Percentiles rank a stretch among this genome's conserved stretches.
Evolutionary conservation across 2,797 vertebrate species (phyloP).

Genomic region (Pangasius krempfi): DNA sequence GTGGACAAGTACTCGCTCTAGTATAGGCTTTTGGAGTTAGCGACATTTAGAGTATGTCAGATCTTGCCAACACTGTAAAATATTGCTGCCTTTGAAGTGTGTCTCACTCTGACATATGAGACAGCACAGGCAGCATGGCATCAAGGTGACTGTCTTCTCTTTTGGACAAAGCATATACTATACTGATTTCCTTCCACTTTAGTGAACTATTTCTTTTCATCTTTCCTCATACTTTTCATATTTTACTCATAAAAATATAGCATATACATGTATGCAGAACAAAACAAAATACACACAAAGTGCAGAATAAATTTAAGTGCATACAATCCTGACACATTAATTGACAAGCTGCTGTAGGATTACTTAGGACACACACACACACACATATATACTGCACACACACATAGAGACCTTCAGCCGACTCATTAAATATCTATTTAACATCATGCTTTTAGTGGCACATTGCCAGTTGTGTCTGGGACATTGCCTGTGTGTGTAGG

Average conservation of each 20-base stretch:
- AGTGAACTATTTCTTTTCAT: neutral
- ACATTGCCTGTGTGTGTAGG: slow-evolving; percentile 20
- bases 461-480: slow-evolving; percentile 9
- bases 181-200: neutral
- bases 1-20: neutral
- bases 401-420: slow-evolving; percentile 10
- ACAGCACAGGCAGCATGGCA: neutral
- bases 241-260: neutral
- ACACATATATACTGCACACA: neutral
- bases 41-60: neutral
- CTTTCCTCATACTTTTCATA: neutral
- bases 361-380: neutral
- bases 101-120: neutral
- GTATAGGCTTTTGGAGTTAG: neutral
- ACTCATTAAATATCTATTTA: slow-evolving; percentile 32
- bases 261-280: neutral
- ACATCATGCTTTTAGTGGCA: neutral
- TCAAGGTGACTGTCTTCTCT: neutral
- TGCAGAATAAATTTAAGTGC: neutral
- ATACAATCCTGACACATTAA: neutral
- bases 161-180: neutral
- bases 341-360: neutral
- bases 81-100: neutral
- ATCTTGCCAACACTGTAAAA: neutral
- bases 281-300: neutral